These are phyloP conservation scores for Hirundo rustica DNA, from an alignment of 2,797 vertebrate species.

Conservation along the genomic window DNA sequence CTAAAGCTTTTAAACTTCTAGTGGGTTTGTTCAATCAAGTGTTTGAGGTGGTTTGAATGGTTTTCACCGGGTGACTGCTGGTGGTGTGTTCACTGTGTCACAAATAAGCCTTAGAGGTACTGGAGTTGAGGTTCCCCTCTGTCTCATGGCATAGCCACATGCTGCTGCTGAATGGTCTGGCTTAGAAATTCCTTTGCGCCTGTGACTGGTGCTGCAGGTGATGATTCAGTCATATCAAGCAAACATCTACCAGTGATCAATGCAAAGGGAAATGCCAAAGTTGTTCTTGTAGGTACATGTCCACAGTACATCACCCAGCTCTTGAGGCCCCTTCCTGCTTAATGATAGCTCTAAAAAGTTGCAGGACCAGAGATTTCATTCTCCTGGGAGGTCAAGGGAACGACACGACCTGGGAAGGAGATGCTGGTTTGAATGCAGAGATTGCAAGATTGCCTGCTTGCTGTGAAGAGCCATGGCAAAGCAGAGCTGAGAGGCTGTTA, in stretches of 20 bases:
- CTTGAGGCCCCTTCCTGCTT: background rate
- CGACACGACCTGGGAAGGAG: background rate
- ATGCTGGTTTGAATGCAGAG: background rate
- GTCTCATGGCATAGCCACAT: background rate
- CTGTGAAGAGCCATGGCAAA: background rate
- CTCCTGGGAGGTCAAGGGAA: background rate
- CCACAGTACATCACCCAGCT: rapidly evolving
- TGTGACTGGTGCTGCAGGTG: background rate
- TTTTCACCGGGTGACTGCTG: background rate
- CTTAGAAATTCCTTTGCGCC: background rate
- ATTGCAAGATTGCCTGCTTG: background rate
- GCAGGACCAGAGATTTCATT: background rate
- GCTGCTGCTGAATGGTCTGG: background rate
- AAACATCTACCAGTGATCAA: background rate
- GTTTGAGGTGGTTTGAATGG: background rate
- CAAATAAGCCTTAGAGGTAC: background rate
- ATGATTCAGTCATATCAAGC: background rate
- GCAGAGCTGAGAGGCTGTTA: background rate
- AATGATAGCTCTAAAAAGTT: background rate
- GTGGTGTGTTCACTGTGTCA: rapidly evolving
- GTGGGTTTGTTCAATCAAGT: background rate
- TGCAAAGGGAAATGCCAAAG: background rate
- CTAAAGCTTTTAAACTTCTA: background rate
- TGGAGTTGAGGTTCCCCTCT: background rate
- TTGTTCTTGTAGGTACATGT: background rate